Evolutionary conservation across 2,797 vertebrate genomes (phyloP).

Genomic region (Serranus cabrilla): DNA sequence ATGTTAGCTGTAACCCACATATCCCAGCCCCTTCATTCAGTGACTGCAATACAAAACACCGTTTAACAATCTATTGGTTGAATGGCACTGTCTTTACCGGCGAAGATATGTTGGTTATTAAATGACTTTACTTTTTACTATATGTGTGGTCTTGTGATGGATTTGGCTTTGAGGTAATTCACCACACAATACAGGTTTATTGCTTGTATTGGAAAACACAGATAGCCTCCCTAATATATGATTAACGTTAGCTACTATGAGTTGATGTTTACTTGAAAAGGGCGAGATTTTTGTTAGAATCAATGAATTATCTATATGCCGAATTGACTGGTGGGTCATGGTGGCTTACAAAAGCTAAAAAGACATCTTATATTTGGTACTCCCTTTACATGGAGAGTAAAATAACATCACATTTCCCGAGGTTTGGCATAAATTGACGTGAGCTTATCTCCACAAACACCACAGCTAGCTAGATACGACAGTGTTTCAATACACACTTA

Average conservation of each 20-base stretch:
- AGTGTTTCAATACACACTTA: background rate
- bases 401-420: background rate
- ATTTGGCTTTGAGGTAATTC: background rate
- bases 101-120: accelerated
- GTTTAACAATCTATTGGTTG: background rate
- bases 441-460: background rate
- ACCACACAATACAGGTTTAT: accelerated
- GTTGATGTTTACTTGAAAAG: background rate
- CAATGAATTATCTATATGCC: background rate
- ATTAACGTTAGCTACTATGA: no score
- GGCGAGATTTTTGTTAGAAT: background rate
- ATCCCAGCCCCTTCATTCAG: background rate
- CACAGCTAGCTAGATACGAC: background rate
- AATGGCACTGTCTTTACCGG: background rate
- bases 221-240: background rate
- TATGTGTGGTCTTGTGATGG: background rate
- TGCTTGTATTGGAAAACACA: background rate
- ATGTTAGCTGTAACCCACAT: constrained; percentile 17
- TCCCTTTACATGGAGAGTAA: background rate
- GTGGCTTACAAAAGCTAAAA: background rate
- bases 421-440: background rate
- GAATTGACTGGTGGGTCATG: background rate
- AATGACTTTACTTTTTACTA: accelerated
- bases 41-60: background rate
- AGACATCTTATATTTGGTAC: background rate